A percentile compares a stretch with the other conserved stretches of the same genome.
phyloP scores from a whole-genome alignment of 2,888 invertebrate species.

The Formica aserva region DNA sequence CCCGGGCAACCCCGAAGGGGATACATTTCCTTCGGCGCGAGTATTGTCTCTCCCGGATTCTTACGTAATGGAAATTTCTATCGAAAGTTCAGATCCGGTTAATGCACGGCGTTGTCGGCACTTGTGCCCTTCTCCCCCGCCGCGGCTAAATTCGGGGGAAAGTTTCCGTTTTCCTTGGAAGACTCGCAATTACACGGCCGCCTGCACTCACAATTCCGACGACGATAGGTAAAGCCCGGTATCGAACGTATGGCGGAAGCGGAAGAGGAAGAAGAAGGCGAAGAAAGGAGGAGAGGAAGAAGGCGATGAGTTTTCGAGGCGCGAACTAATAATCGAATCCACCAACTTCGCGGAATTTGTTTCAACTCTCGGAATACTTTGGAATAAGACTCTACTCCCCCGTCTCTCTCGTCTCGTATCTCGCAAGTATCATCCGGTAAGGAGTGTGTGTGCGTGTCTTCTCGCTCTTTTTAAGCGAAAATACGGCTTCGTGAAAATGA shows the following conservation, averaged over 20 bases:
- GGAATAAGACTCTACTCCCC: constrained; percentile 50
- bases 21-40: constrained; percentile 22
- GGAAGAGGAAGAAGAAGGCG: neutral
- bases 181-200: constrained; percentile 70
- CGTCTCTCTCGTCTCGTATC: neutral
- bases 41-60: constrained; percentile 50
- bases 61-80: constrained; percentile 57
- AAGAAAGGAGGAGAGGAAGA: constrained; percentile 32
- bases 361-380: constrained; percentile 63
- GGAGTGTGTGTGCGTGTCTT: neutral
- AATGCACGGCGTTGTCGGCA: constrained; percentile 47
- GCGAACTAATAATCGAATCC: constrained; percentile 79
- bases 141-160: neutral
- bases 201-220: constrained; percentile 67
- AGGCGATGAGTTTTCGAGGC: constrained; percentile 63
- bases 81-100: constrained; percentile 55
- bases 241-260: constrained; percentile 56
- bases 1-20: neutral
- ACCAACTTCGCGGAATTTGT: constrained; percentile 68
- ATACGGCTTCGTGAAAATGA: constrained; percentile 57
- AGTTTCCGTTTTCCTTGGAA: constrained; percentile 49
- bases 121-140: constrained; percentile 5
- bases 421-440: constrained; percentile 11
- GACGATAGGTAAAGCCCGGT: constrained; percentile 63
- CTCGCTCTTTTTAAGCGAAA: constrained; percentile 31